Base-by-base conservation (phyloP, 2,888 invertebrate genomes). In the Coronaproctus castanopsis region DNA sequence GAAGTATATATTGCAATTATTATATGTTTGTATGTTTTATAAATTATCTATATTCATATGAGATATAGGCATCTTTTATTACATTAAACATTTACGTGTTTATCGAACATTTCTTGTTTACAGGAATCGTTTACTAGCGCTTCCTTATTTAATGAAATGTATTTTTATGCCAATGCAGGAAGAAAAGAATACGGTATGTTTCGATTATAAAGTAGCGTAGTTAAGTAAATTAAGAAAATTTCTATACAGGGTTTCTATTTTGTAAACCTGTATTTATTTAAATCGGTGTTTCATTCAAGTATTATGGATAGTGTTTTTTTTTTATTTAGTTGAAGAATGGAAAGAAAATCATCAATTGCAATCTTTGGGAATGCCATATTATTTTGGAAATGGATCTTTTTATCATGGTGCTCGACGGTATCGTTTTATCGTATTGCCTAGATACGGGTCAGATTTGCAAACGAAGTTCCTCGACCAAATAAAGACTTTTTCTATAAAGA, bases 81-180 rank as follows among this genome's bases (percentile, higher is more conserved):
- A n/a, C n/a, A n/a, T n/a, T n/a, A n/a, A n/a, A n/a, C n/a, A n/a
- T n/a, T n/a, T n/a, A n/a, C n/a, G n/a, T n/a, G n/a, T n/a, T n/a
- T n/a, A n/a, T n/a, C n/a, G n/a, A n/a, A n/a, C n/a, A n/a, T n/a
- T n/a, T n/a, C n/a, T 49, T 36, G 23, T 55, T 67, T 68, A 54
- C 65, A 75, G 73, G 98, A 98, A 71, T 93, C 91, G 1, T 85
- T 89, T 71, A 80, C 80, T 10, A 98, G 92, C 74, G 98, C 98
- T 0, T 97, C 97, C 0, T 75, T 99, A 18, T 98, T 96, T 75
- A 91, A 93, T n/a, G 98, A 99, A 77, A 85, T 91, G 68, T 88
- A 95, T 72, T 95, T 95, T 72, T 89, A 96, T 67, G 81, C 92
- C 61, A 79, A 92, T 68, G 85, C 86, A 63, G 88, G 87, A 24